These are phyloP conservation scores for Mormyrus lacerda DNA, from an alignment of 2,113 vertebrate species.

Conservation along the genomic window DNA sequence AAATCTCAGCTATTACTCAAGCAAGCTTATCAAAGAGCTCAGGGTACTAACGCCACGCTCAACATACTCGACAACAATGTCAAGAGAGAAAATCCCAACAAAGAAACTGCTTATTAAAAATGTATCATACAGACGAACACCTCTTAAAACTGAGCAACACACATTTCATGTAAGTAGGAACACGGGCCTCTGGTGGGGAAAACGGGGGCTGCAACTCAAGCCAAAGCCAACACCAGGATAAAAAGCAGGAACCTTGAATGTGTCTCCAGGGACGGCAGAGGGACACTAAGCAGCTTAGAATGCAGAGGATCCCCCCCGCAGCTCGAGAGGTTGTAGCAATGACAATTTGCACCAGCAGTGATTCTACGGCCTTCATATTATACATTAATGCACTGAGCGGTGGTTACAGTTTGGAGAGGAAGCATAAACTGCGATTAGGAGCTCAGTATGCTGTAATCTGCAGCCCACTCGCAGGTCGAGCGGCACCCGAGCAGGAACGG, in stretches of 20 bases:
- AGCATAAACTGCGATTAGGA: constrained; percentile 26
- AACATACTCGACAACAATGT: neutral
- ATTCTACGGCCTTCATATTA: neutral
- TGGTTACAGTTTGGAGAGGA: neutral
- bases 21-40: neutral
- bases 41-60: neutral
- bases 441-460: constrained; percentile 37
- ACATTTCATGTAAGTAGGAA: neutral
- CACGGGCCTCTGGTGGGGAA: neutral
- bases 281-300: neutral
- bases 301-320: neutral
- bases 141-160: neutral
- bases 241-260: neutral
- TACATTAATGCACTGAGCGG: neutral
- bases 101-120: neutral
- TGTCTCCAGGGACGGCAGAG: neutral
- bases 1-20: neutral
- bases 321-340: neutral
- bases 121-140: neutral
- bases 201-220: neutral
- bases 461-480: constrained; percentile 39
- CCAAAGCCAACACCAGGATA: neutral
- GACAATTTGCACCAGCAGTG: neutral
- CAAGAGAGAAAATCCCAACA: neutral
- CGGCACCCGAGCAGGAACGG: constrained; percentile 23